These are phyloP conservation scores for Osedax frankpressi DNA, from an alignment of 2,888 invertebrate genomes.

Conservation along the genomic window DNA sequence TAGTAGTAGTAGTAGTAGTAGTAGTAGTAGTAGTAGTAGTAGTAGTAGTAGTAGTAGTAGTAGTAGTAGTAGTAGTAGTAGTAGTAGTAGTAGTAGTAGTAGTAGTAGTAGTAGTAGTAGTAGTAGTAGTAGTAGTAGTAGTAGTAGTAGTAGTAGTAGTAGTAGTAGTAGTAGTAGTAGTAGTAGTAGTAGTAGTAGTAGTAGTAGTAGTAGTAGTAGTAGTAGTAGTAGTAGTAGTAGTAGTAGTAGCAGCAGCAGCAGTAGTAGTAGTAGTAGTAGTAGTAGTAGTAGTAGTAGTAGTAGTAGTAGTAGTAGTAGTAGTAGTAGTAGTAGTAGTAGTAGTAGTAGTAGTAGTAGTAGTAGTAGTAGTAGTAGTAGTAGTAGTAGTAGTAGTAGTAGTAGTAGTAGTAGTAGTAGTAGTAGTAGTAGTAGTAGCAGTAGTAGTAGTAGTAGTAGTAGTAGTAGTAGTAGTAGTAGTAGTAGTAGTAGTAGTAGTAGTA, in stretches of 20 bases:
- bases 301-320: neutral
- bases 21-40: constrained; percentile 25
- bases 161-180: constrained; percentile 24
- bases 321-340: constrained; percentile 13
- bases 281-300: constrained; percentile 15
- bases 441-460: constrained; percentile 23
- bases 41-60: constrained; percentile 25
- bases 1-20: constrained; percentile 25
- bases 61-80: constrained; percentile 17
- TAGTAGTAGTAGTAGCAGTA: constrained; percentile 22
- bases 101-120: constrained; percentile 17
- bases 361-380: constrained; percentile 25
- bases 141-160: constrained; percentile 21
- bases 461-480: constrained; percentile 18
- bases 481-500: constrained; percentile 22
- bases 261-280: constrained; percentile 24
- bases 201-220: constrained; percentile 23
- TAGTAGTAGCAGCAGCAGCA: constrained; percentile 23
- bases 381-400: constrained; percentile 23
- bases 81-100: constrained; percentile 12
- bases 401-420: constrained; percentile 21
- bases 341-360: constrained; percentile 20
- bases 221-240: constrained; percentile 23
- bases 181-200: constrained; percentile 24
- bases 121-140: constrained; percentile 16